These are phyloP conservation scores for Atrichornis clamosus DNA, from an alignment of 2,113 vertebrate genomes.

Conservation along the genomic window DNA sequence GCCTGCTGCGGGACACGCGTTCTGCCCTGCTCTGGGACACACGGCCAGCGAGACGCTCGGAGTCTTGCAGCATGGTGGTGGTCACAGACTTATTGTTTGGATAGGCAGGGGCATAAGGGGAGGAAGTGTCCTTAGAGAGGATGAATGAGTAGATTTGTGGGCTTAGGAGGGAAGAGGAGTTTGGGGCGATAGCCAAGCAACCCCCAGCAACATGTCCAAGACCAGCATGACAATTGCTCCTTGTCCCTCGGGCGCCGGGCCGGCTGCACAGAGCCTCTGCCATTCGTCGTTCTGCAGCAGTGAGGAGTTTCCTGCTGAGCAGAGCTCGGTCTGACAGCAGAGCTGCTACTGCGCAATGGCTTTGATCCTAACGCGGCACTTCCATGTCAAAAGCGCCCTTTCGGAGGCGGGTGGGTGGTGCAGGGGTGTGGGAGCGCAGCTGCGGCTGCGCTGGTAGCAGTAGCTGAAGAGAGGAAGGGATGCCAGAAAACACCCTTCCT, in stretches of 20 bases:
- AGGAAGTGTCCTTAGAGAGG: background rate
- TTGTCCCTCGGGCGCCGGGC: rapidly evolving
- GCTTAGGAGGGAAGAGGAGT: background rate
- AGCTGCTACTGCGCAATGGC: rapidly evolving
- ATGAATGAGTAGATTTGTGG: background rate
- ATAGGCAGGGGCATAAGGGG: background rate
- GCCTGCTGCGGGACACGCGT: background rate
- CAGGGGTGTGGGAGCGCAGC: background rate
- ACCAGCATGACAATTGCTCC: background rate
- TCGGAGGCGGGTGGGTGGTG: rapidly evolving
- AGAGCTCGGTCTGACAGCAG: background rate
- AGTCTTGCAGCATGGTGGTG: rapidly evolving
- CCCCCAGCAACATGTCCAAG: background rate
- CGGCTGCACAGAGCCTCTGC: background rate
- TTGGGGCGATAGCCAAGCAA: background rate
- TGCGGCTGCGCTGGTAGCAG: background rate
- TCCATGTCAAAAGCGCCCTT: rapidly evolving
- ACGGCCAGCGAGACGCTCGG: rapidly evolving
- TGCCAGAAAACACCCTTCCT: background rate
- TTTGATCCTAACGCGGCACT: rapidly evolving
- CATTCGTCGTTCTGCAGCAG: background rate
- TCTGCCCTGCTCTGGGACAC: background rate
- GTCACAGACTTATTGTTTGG: background rate
- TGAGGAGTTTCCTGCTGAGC: background rate
- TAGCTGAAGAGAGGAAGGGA: background rate